Percentiles rank a stretch among this genome's conserved stretches.
Conservation (phyloP, 1,140 invertebrate species). For the Drosophila sucinea region DNA sequence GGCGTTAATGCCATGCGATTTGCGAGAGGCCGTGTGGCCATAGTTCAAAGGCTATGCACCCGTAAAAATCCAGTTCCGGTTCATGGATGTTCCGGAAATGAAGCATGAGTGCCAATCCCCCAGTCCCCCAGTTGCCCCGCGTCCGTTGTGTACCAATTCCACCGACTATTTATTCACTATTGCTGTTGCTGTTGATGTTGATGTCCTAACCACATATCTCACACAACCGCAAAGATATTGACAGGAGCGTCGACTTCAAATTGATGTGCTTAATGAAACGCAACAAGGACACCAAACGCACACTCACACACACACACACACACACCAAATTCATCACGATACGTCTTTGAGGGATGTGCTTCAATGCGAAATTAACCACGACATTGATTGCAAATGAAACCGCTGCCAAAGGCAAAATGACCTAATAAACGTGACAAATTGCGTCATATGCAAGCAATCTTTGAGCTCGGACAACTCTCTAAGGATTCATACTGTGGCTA, state of each 20-base stretch:
- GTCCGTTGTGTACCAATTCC: not conserved
- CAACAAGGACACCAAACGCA: constrained; percentile 29
- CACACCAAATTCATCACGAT: constrained; percentile 22
- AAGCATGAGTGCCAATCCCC: constrained; percentile 39
- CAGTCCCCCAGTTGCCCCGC: not conserved
- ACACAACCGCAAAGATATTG: constrained; percentile 27
- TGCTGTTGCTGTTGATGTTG: constrained; percentile 4
- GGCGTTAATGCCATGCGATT: constrained; percentile 33
- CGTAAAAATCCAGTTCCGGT: constrained; percentile 51
- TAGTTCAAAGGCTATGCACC: constrained; percentile 37
- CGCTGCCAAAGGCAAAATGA: constrained; percentile 32
- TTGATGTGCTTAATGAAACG: constrained; percentile 58
- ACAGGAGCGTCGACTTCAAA: constrained; percentile 37
- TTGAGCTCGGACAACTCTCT: not conserved
- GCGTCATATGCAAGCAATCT: constrained; percentile 14
- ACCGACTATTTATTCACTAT: constrained; percentile 8
- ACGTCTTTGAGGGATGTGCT: constrained; percentile 35
- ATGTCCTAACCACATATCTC: constrained; percentile 29
- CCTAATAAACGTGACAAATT: constrained; percentile 63
- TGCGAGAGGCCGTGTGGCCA: not conserved
- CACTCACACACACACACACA: too few species aligned
- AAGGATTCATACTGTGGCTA: not conserved
- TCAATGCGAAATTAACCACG: constrained; percentile 56
- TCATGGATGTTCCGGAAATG: constrained; percentile 49
- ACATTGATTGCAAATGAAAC: constrained; percentile 26